Evolutionary conservation across 1,140 invertebrate species (phyloP), one percentile per base, ranked within the genome.

Genomic region (Papilio machaon): DNA sequence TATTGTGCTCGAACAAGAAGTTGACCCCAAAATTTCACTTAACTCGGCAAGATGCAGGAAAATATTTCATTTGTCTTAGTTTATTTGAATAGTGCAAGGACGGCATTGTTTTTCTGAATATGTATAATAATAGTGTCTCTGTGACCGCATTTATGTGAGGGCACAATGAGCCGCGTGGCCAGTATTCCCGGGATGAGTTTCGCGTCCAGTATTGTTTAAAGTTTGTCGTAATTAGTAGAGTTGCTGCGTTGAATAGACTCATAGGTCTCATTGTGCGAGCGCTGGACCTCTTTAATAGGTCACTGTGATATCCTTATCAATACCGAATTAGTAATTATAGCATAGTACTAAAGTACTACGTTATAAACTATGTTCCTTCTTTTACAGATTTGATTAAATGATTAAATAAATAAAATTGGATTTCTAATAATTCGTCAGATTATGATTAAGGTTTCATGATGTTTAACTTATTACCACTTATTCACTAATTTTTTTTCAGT

Each of bases 191-290:
- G 91, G 91, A 93, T 93, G 91, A 94, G 92, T 92, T 94, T 92
- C 87, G 91, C 90, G 92, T 94, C 92, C 91, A 94, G 91, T 94
- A 94, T 94, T 94, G 93, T 94, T 94, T 92, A 93, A 94, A 94
- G 91, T 94, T 94, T 92, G 92, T 93, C 89, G 91, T 94, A 94
- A 94, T 94, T 94, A 94, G 92, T 94, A 91, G 86, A 92, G 90
- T 92, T 94, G 30, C 87, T 83, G 81, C 86, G 81, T 82, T 93
- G 91, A 93, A 93, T 93, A 85, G 90, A 91, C 86, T 91, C 84
- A 87, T 90, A 90, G 90, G 85, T 91, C 86, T 88, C 86, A 92
- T 93, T 93, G 89, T 93, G 85, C 83, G 85, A 84, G 87, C 85
- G 83, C 80, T 86, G 82, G 84, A 89, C 85, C 83, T 82, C 84